phyloP scores from a whole-genome alignment of 92 coral and sea anemone genomes.

The Montipora capitata region DNA sequence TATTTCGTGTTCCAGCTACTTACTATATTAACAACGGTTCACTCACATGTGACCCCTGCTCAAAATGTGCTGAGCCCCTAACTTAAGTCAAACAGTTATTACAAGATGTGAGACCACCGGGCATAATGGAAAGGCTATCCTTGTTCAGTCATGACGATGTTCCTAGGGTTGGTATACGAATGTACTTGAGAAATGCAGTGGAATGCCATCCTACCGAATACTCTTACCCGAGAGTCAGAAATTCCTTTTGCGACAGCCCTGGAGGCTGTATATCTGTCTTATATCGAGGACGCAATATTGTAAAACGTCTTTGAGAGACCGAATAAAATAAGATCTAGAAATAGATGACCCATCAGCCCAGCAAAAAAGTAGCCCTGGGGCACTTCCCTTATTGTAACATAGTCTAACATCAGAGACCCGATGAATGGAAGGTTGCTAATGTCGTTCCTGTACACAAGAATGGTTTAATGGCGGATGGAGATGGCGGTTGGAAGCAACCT shows the following conservation, averaged over 20 bases:
- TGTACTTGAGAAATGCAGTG: slow-evolving; percentile 32
- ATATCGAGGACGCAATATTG: slow-evolving; percentile 13
- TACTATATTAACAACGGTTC: not conserved
- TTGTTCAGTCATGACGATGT: slow-evolving; percentile 2
- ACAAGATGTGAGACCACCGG: slow-evolving; percentile 14
- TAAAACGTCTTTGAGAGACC: slow-evolving; percentile 9
- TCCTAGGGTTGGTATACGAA: slow-evolving; percentile 28
- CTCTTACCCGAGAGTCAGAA: slow-evolving; percentile 28
- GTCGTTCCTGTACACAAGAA: too few relatives aligned
- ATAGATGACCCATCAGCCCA: slow-evolving; percentile 28
- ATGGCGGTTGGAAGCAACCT: too few relatives aligned
- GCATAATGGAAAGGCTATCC: slow-evolving; percentile 21
- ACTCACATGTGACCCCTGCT: slow-evolving; percentile 11
- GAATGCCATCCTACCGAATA: slow-evolving; percentile 33
- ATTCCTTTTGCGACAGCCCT: slow-evolving; percentile 27
- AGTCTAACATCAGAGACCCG: slow-evolving; percentile 10
- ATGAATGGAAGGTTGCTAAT: too few relatives aligned
- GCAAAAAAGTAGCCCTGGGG: slow-evolving; percentile 30
- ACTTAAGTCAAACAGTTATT: slow-evolving; percentile 14
- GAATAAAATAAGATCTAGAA: not conserved
- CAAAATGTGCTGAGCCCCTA: slow-evolving; percentile 16
- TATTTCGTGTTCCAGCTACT: not conserved
- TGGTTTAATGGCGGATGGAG: too few relatives aligned
- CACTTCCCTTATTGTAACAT: slow-evolving; percentile 1
- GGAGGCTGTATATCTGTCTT: slow-evolving; percentile 11